Evolutionary conservation across 2,888 invertebrate genomes (phyloP), one percentile per base, ranked within the genome.

Genomic region (Rapana venosa): DNA sequence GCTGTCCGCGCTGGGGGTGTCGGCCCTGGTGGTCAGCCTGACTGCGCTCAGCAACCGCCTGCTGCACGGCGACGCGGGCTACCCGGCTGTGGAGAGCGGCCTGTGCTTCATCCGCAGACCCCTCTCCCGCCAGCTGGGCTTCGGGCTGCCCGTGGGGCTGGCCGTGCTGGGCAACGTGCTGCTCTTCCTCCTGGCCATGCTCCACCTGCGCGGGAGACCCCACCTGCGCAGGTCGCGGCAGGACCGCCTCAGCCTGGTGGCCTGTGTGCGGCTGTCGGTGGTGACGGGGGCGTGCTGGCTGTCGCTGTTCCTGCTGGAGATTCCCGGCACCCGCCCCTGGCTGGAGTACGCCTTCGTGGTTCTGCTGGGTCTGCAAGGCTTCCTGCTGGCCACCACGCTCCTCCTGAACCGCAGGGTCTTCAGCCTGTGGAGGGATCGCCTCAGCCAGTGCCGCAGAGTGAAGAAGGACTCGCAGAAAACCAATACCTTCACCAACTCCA

Each of bases 81-180:
- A 93, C 70, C 92, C 92, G 8, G 88, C 86, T 30, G 47, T 47
- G 47, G 47, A 47, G 47, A 30, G 30, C 30, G n/a, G 47, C 30
- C 13, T 91, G 20, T 92, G 92, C 86, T 92, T 90, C 88, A 89
- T 92, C 85, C 89, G 66, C 81, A 70, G 84, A 0, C n/a, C 77
- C 6, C 30, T 88, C 30, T 88, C 89, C 58, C 83, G 90, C 20
- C 88, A 89, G 61, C 66, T 92, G 20, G 88, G 93, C 13, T 94
- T 94, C 79, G 91, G 93, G 4, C 86, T 90, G 0, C 94, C 94
- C 17, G 87, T 92, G 15, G 89, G 87, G 4, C 13, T 92, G 1
- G 91, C 93, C 15, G 91, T 93, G 84, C 32, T 92, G 15, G n/a
- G 90, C 17, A 94, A 94, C 85, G 86, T 92, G 0, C n/a, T 91